These are phyloP conservation scores for Steromphala cineraria DNA, from an alignment of 2,888 invertebrate genomes.

Conservation along the genomic window DNA sequence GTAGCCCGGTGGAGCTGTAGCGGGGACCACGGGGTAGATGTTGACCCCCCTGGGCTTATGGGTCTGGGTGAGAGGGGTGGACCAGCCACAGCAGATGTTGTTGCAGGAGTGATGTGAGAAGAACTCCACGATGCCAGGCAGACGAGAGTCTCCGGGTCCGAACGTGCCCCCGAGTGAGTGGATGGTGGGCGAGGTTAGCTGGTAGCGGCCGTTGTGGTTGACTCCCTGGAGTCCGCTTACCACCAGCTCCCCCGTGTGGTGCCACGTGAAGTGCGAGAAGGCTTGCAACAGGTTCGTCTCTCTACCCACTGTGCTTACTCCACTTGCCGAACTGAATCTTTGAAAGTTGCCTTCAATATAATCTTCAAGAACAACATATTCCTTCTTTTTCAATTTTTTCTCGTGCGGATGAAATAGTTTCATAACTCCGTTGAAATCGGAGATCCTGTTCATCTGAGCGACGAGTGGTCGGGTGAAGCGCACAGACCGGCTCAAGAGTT, in stretches of 20 bases:
- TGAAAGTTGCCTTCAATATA: conserved; percentile 35
- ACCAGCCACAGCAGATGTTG: conserved; percentile 39
- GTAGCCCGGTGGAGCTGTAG: not conserved
- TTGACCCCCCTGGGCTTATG: not conserved
- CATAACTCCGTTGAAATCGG: conserved; percentile 36
- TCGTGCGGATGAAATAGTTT: conserved; percentile 36
- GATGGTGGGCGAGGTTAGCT: conserved; percentile 38
- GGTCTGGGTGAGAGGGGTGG: not conserved
- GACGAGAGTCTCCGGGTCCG: conserved; percentile 33
- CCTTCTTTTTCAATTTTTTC: conserved; percentile 33
- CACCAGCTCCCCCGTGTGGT: conserved; percentile 31
- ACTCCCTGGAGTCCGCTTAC: conserved; percentile 40
- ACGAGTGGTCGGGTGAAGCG: conserved; percentile 30
- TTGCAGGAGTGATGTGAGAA: conserved; percentile 41
- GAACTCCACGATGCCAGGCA: conserved; percentile 34
- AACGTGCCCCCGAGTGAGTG: conserved; percentile 34
- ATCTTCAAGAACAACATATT: conserved; percentile 38
- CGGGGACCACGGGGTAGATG: not conserved
- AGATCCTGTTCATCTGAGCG: conserved; percentile 34
- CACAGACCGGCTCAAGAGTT: conserved; percentile 23
- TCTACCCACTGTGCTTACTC: conserved; percentile 11
- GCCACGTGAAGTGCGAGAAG: conserved; percentile 47
- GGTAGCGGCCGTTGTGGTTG: not conserved
- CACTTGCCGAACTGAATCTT: conserved; percentile 25
- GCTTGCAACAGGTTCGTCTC: conserved; percentile 33